phyloP scores from a whole-genome alignment of 1,140 invertebrate species.

The Adoxophyes honmai region DNA sequence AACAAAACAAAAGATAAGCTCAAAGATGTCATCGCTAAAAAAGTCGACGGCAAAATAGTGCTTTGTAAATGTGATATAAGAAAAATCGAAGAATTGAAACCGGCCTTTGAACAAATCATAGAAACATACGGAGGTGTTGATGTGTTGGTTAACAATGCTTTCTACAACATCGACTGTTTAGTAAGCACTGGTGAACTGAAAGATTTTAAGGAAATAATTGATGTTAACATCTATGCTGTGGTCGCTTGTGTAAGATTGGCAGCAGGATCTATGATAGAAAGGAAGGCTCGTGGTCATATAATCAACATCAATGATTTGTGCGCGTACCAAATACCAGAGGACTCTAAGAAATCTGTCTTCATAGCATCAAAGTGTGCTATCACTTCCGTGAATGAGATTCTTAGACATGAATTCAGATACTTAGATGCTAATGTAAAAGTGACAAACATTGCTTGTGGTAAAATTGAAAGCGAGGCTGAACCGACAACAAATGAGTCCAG shows the following conservation, averaged over 20 bases:
- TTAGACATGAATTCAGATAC: constrained; percentile 32
- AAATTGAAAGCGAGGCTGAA: constrained; percentile 17
- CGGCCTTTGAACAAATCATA: constrained; percentile 20
- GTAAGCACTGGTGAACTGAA: constrained; percentile 21
- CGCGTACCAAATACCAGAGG: constrained; percentile 19
- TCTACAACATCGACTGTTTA: constrained; percentile 22
- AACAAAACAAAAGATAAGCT: constrained; percentile 20
- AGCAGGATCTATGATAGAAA: constrained; percentile 24
- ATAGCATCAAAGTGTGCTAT: constrained; percentile 22
- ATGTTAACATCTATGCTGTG: constrained; percentile 25
- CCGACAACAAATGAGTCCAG: neutral
- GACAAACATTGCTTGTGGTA: constrained; percentile 25
- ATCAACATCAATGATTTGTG: constrained; percentile 26
- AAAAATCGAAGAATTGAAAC: constrained; percentile 17
- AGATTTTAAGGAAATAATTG: constrained; percentile 24
- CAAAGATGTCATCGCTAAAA: neutral
- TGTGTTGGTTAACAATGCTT: constrained; percentile 27
- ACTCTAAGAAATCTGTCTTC: constrained; percentile 23
- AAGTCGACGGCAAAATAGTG: constrained; percentile 19
- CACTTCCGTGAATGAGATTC: constrained; percentile 29
- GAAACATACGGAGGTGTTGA: constrained; percentile 20
- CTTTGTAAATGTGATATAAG: constrained; percentile 25
- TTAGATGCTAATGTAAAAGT: constrained; percentile 30
- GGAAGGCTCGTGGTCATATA: constrained; percentile 26
- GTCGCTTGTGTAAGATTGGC: constrained; percentile 26